Evolutionary conservation across 2,888 invertebrate species (phyloP), one percentile per base, ranked within the genome.

Genomic region (Volucella zonaria): DNA sequence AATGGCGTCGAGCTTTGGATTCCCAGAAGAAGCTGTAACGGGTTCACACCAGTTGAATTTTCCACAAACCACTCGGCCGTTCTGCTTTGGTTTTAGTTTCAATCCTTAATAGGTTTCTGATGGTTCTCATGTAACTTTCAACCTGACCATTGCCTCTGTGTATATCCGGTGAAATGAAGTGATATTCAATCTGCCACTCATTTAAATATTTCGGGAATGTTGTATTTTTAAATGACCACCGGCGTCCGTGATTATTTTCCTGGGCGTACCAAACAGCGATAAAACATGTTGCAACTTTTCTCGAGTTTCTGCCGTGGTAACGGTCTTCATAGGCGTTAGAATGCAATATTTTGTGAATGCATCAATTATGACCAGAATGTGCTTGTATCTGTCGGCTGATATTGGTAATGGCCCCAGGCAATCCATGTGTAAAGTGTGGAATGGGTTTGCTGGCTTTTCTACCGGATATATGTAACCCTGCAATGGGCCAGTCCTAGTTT

Each of bases 261-360:
- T 42, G 11, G 52, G 52, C 3, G 54, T 73, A 51, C 15, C 56
- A 42, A 64, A 66, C 2, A 64, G 23, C 10, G 56, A 58, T 38
- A 64, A 47, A 64, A 74, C 64, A 56, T 66, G 62, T 47, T 64
- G 62, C n/a, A 66, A 15, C 18, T 74, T 49, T 38, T 74, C 61
- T 0, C 61, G 51, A 43, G 66, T 66, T 56, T 66, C 51, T 51
- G 47, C 58, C 10, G 66, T 75, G 11, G 66, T 59, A 51, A 67
- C 51, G 1, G 66, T 62, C 40, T 75, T 75, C 51, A 66, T 66
- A 49, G 47, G 49, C 12, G 18, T 43, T 15, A 51, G 40, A 18
- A 71, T 71, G 10, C 70, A 70, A 70, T 70, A 59, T 47, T 70
- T 70, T 10, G 58, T 70, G n/a, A 70, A 70, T 42, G 71, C 71